Percentiles rank a stretch among this genome's conserved stretches.
phyloP scores from a whole-genome alignment of 2,888 invertebrate genomes.

The Aleiodes testaceus region DNA sequence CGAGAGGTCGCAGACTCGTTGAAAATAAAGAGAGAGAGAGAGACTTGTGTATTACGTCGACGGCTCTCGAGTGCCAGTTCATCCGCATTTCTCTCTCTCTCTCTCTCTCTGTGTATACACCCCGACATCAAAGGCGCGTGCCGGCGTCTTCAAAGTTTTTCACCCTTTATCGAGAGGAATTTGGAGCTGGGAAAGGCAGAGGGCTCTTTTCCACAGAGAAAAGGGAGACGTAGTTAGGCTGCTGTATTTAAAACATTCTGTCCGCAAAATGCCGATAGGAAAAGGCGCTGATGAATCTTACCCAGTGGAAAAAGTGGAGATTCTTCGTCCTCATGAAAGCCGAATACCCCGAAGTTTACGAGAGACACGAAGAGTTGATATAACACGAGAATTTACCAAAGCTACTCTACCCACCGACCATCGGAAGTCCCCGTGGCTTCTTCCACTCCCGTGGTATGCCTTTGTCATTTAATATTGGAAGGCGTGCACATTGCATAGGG shows the following conservation, averaged over 20 bases:
- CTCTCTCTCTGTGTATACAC: not conserved
- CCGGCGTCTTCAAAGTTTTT: constrained; percentile 66
- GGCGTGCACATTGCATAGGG: constrained; percentile 52
- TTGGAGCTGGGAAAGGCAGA: constrained; percentile 50
- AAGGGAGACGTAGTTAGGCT: constrained; percentile 43
- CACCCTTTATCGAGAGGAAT: constrained; percentile 65
- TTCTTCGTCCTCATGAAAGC: not conserved
- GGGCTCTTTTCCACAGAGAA: constrained; percentile 29
- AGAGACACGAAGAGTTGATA: not conserved
- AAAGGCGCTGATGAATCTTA: constrained; percentile 12
- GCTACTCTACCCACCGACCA: constrained; percentile 56
- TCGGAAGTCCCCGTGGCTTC: constrained; percentile 39
- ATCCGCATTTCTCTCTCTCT: constrained; percentile 12
- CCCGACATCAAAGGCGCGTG: constrained; percentile 67
- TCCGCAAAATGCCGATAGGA: constrained; percentile 69
- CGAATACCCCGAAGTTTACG: constrained; percentile 43
- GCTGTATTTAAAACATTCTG: constrained; percentile 70
- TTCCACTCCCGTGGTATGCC: constrained; percentile 67
- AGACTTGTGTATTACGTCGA: constrained; percentile 53
- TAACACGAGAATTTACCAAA: constrained; percentile 67
- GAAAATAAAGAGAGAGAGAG: constrained; percentile 37
- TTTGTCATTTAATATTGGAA: constrained; percentile 73
- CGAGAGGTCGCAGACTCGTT: constrained; percentile 42
- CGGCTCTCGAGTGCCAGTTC: constrained; percentile 49
- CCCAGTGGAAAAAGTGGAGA: not conserved